Conservation (phyloP, 2,888 invertebrate species). For the Cinara cedri region DNA sequence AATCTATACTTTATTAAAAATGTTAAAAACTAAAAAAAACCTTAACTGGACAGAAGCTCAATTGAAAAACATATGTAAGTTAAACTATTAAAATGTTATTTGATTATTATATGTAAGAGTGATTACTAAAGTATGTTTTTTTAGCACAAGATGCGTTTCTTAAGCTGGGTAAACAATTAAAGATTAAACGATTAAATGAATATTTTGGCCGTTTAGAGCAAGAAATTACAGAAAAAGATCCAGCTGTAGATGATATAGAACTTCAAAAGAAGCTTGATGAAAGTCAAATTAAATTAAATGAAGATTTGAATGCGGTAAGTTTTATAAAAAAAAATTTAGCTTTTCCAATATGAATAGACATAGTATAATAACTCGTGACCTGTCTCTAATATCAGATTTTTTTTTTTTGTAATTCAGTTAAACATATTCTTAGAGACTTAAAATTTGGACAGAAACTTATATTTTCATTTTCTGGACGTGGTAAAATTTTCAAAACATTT, state of each 20-base stretch:
- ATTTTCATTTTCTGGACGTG: no score
- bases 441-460: no score
- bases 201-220: slow-evolving; percentile 11
- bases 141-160: slow-evolving; percentile 36
- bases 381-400: no score
- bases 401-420: no score
- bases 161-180: slow-evolving; percentile 43
- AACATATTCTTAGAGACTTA: no score
- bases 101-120: not conserved
- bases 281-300: slow-evolving; percentile 31
- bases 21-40: slow-evolving; percentile 34
- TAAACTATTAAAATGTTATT: not conserved
- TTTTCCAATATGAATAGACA: no score
- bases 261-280: slow-evolving; percentile 41
- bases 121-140: not conserved
- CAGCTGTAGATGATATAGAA: slow-evolving; percentile 37
- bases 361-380: no score
- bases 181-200: slow-evolving; percentile 27
- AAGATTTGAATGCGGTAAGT: slow-evolving; percentile 29
- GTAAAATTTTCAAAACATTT: no score
- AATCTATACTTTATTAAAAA: slow-evolving; percentile 43
- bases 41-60: slow-evolving; percentile 28
- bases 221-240: slow-evolving; percentile 6
- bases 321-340: no score
- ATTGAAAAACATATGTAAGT: slow-evolving; percentile 40